Base-by-base conservation (phyloP, 2,797 vertebrate species). In the Craterocephalus amniculus region DNA sequence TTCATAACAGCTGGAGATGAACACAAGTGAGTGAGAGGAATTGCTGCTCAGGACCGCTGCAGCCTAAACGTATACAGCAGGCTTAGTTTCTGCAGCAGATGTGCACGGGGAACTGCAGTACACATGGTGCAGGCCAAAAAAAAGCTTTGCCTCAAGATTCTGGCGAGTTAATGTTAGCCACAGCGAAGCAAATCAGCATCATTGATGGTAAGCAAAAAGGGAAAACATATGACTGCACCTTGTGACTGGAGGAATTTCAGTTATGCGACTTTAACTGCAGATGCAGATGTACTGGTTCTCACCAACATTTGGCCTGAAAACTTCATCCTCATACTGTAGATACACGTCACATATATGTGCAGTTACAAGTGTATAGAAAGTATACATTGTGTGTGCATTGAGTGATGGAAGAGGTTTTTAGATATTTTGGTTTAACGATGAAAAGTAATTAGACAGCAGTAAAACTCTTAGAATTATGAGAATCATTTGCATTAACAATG, bases 161-260 rank as follows among this genome's bases (percentile, higher is more conserved):
- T 29, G 49, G 68, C 43, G 16, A 6, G 35, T 71, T 61, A 22
- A 34, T 51, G 32, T 56, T 45, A 66, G 56, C 58, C 24, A 36
- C 45, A 51, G 62, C 31, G 63, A 56, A 80, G 65, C 51, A 11
- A 72, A 69, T 79, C 34, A 79, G 54, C 73, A 10, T 51, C 70
- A 20, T n/a, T 80, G 74, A 65, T 31, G 32, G 61, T 51, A 62
- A 70, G 51, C 49, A 22, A 22, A 79, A 54, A 54, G 5, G 9
- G 27, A 57, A 66, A 74, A 62, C 90, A 83, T 63, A 72, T 90
- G 91, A 90, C 78, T 11, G 62, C 59, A 80, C 51, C 86, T 2
- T 78, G 81, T 90, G 88, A 89, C 83, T 72, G 0, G 0, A 83
- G 76, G 82, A 84, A 87, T 87, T 60, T 74, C 70, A 83, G 60